Conservation (phyloP, 1,140 invertebrate genomes). For the Papilio dardanus region DNA sequence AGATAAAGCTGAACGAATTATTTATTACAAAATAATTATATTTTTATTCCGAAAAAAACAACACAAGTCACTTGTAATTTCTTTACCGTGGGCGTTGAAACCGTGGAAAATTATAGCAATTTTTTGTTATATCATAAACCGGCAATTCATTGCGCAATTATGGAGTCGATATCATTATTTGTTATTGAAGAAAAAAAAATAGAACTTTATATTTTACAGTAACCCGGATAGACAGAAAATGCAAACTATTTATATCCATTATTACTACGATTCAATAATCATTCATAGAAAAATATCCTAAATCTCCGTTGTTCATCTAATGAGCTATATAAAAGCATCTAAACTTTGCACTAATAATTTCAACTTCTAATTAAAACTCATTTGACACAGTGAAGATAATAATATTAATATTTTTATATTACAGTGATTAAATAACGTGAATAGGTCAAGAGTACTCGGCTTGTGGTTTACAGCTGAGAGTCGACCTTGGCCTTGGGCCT, state of each 20-base stretch:
- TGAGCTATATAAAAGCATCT: too few species aligned
- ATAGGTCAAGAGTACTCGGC: slow-evolving; percentile 14
- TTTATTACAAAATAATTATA: too few species aligned
- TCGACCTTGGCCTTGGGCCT: slow-evolving; percentile 15
- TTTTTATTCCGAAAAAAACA: neutral
- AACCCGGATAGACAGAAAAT: too few species aligned
- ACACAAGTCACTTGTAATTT: neutral
- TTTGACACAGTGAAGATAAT: neutral
- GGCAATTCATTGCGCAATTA: slow-evolving; percentile 5
- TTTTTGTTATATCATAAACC: neutral
- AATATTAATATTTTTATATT: neutral
- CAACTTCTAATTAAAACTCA: too few species aligned
- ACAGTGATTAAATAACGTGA: neutral
- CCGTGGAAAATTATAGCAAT: neutral
- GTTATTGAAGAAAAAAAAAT: too few species aligned
- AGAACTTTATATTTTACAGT: too few species aligned
- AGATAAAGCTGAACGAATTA: neutral
- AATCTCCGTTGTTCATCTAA: too few species aligned
- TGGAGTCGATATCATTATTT: slow-evolving; percentile 1
- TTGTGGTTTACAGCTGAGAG: slow-evolving; percentile 7
- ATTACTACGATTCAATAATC: too few species aligned
- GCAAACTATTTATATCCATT: too few species aligned
- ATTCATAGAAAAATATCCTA: too few species aligned
- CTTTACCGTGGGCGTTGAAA: neutral
- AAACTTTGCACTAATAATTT: too few species aligned